A percentile compares a stretch with the other conserved stretches of the same genome.
These are phyloP conservation scores for Phrixothrix hirtus DNA, from an alignment of 2,888 invertebrate species.

Conservation along the genomic window DNA sequence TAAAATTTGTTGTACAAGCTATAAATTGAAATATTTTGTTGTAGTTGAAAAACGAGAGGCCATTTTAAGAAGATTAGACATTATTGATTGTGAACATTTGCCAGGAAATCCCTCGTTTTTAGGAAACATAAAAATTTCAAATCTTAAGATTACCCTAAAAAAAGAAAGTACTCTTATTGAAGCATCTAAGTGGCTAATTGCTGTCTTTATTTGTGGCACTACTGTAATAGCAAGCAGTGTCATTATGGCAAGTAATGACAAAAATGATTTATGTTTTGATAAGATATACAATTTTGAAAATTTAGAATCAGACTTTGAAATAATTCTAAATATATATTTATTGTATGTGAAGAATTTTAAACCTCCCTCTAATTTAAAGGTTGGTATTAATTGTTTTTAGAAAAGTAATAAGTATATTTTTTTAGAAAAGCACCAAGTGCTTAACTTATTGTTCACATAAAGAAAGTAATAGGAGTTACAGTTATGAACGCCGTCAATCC, in stretches of 20 bases:
- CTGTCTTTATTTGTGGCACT: constrained; percentile 43
- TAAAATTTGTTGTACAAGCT: not conserved
- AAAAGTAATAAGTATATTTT: constrained; percentile 3
- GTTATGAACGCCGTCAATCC: constrained; percentile 8
- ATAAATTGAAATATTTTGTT: not conserved
- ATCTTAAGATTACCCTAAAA: not conserved
- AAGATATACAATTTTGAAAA: constrained; percentile 45
- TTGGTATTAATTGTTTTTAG: no score
- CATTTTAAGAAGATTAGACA: not conserved
- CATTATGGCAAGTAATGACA: constrained; percentile 36
- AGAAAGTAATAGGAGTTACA: constrained; percentile 31
- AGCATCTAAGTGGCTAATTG: constrained; percentile 46
- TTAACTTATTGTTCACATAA: constrained; percentile 41
- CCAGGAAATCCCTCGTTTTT: not conserved
- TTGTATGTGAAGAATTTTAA: constrained; percentile 52
- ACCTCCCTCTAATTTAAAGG: no score
- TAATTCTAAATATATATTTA: constrained; percentile 57
- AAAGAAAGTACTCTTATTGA: no score
- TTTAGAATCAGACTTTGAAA: constrained; percentile 49
- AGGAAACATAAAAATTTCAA: constrained; percentile 6
- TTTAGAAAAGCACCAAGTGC: constrained; percentile 37
- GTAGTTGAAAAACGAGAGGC: constrained; percentile 5
- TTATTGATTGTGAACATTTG: constrained; percentile 2
- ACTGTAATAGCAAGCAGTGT: constrained; percentile 45
- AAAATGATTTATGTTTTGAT: constrained; percentile 42